Percentiles rank a stretch among this genome's conserved stretches.
Conservation (phyloP, 2,888 invertebrate genomes). For the Acleris cristana region DNA sequence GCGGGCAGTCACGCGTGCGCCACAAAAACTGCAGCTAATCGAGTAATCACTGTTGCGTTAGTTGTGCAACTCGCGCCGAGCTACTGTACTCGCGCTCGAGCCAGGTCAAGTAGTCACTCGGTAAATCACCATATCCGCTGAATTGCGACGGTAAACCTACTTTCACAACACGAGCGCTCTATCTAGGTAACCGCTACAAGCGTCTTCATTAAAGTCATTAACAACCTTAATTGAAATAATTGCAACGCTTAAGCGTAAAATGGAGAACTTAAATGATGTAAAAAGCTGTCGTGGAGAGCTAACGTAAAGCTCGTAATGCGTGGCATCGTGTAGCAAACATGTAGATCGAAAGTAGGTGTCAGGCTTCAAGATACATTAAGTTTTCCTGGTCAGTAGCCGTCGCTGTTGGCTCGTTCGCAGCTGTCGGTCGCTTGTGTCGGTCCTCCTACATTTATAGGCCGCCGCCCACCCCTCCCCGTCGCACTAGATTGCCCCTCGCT, state of each 20-base stretch:
- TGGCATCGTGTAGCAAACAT: slow-evolving; percentile 2
- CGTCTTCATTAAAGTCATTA: neutral
- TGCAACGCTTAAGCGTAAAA: neutral
- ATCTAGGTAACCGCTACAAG: neutral
- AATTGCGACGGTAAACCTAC: slow-evolving; percentile 43
- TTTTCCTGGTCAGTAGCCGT: slow-evolving; percentile 34
- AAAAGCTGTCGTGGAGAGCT: slow-evolving; percentile 17
- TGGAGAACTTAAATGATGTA: neutral
- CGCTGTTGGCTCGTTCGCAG: neutral
- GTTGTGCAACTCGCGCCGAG: slow-evolving; percentile 49
- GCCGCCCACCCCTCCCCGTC: slow-evolving; percentile 37
- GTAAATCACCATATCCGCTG: slow-evolving; percentile 51
- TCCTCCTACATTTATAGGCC: slow-evolving; percentile 40
- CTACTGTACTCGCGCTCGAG: slow-evolving; percentile 51
- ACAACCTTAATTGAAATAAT: neutral
- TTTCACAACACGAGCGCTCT: slow-evolving; percentile 23
- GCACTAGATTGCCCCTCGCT: slow-evolving; percentile 49
- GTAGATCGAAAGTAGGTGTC: slow-evolving; percentile 40
- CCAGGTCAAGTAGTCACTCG: slow-evolving; percentile 61
- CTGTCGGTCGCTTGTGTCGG: slow-evolving; percentile 19
- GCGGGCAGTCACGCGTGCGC: slow-evolving; percentile 47
- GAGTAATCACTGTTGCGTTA: slow-evolving; percentile 47
- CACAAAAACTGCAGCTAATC: slow-evolving; percentile 48
- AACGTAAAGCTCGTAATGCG: slow-evolving; percentile 14
- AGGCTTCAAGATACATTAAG: slow-evolving; percentile 32